Evolutionary conservation across 2,888 invertebrate species (phyloP).

Genomic region (Andrena trimmerana): DNA sequence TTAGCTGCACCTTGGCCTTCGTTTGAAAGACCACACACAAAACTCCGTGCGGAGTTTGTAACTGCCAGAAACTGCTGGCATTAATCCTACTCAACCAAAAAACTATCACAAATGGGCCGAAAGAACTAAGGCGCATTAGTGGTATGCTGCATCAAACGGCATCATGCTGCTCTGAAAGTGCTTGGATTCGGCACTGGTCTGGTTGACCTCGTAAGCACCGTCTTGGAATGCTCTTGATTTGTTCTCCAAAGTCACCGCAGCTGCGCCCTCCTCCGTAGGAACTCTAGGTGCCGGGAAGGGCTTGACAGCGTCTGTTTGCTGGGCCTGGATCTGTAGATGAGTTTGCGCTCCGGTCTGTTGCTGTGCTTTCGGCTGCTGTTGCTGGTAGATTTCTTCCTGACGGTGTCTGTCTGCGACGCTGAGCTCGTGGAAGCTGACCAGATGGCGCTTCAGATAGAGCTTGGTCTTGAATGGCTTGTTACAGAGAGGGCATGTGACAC

Average conservation of each 20-base stretch:
- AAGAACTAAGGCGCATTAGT: constrained; percentile 79
- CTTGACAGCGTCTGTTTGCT: constrained; percentile 50
- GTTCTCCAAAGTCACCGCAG: constrained; percentile 64
- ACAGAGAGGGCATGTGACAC: constrained; percentile 88
- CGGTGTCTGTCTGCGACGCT: constrained; percentile 82
- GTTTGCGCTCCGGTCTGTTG: constrained; percentile 70
- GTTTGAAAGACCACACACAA: constrained; percentile 28
- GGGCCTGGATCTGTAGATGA: constrained; percentile 64
- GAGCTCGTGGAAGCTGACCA: constrained; percentile 87
- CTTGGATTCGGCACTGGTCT: constrained; percentile 74
- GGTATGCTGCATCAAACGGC: constrained; percentile 83
- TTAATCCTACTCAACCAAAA: constrained; percentile 59
- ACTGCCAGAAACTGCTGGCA: constrained; percentile 34
- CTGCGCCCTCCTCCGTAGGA: constrained; percentile 43
- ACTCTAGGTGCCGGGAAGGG: constrained; percentile 41
- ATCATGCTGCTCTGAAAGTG: constrained; percentile 80
- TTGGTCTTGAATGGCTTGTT: constrained; percentile 89
- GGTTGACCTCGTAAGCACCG: constrained; percentile 73
- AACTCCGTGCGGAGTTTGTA: constrained; percentile 33
- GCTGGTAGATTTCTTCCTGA: constrained; percentile 84
- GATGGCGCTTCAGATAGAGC: constrained; percentile 88
- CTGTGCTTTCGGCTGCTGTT: constrained; percentile 77
- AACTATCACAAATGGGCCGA: constrained; percentile 56
- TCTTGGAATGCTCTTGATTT: constrained; percentile 80
- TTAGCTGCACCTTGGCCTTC: constrained; percentile 37